Conservation (phyloP, 2,888 invertebrate genomes). For the Pristionchus arcanus region DNA sequence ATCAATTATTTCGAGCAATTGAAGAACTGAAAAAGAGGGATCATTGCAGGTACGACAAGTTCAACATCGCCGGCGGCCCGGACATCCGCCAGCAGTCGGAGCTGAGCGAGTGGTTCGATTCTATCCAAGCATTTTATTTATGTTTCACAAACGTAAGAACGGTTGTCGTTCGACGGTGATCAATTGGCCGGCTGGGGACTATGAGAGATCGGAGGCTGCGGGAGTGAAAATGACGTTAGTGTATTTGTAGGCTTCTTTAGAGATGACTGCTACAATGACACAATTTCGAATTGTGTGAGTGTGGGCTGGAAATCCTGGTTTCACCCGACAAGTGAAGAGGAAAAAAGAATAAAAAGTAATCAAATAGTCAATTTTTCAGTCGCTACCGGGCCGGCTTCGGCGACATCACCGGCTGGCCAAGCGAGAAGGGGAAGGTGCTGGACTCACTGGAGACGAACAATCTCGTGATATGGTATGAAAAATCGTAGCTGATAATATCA, state of each 20-base stretch:
- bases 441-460: not conserved
- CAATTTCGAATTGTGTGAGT: not conserved
- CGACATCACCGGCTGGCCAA: not conserved
- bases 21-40: too few relatives aligned
- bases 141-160: not conserved
- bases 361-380: not conserved
- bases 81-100: not conserved
- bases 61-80: not conserved
- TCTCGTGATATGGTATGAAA: not conserved
- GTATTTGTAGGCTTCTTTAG: not conserved
- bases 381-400: conserved; percentile 20
- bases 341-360: too few relatives aligned
- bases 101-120: not conserved
- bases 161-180: conserved; percentile 39
- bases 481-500: not conserved
- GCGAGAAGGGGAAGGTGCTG: not conserved
- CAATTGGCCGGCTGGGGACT: conserved; percentile 50
- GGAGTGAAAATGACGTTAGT: conserved; percentile 32
- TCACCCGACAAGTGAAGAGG: too few relatives aligned
- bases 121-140: not conserved
- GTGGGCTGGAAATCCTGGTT: not conserved
- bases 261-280: not conserved
- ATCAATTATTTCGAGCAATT: not conserved
- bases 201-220: not conserved
- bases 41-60: conserved; percentile 36